phyloP scores from a whole-genome alignment of 1,140 invertebrate species.

The Phocides pigmalion region DNA sequence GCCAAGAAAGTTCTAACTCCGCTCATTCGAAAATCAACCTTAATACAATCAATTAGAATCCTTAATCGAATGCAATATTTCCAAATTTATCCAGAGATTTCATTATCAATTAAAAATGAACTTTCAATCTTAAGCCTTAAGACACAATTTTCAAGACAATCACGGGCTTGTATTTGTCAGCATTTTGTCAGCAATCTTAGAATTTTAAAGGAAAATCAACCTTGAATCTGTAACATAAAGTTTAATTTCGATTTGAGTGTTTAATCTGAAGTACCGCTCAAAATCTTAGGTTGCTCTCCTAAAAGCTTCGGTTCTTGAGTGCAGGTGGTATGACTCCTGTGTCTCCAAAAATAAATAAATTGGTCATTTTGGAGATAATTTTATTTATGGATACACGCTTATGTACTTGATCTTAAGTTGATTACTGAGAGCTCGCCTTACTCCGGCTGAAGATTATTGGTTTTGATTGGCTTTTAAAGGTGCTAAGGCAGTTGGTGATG shows the following conservation, averaged over 20 bases:
- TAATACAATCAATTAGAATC: conserved; percentile 9
- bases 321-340: conserved; percentile 75
- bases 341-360: conserved; percentile 81
- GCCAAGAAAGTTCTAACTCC: conserved; percentile 52
- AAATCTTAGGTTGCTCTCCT: conserved; percentile 63
- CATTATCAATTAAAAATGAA: conserved; percentile 35
- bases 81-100: conserved; percentile 27
- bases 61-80: conserved; percentile 22
- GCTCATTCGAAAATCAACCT: conserved; percentile 29
- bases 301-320: conserved; percentile 77
- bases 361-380: conserved; percentile 72
- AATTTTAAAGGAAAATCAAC: conserved; percentile 24
- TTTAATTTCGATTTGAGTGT: conserved; percentile 37
- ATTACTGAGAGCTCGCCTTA: background rate
- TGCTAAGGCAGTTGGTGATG: too few species aligned
- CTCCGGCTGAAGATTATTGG: background rate
- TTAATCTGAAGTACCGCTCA: conserved; percentile 62
- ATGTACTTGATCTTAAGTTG: conserved; percentile 16
- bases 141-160: background rate
- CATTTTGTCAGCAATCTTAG: conserved; percentile 44
- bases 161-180: conserved; percentile 28
- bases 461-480: background rate
- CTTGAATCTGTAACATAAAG: conserved; percentile 1
- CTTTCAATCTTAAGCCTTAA: conserved; percentile 19
- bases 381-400: conserved; percentile 20